Percentiles rank a stretch among this genome's conserved stretches.
Conservation (phyloP, 1,140 invertebrate genomes). For the Bombus confusus region DNA sequence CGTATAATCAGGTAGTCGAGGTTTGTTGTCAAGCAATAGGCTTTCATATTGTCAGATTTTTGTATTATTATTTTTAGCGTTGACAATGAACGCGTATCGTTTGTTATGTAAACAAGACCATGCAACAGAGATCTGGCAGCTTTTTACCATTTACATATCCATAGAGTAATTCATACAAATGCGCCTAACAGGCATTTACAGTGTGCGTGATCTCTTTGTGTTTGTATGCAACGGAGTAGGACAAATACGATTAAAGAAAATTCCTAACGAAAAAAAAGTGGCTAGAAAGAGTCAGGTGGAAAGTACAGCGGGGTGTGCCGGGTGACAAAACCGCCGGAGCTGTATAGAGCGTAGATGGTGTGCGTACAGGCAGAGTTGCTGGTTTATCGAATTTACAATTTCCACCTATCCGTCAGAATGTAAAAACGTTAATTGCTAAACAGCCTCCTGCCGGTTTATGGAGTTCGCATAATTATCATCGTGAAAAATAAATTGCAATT, state of each 20-base stretch:
- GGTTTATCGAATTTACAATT: conserved; percentile 25
- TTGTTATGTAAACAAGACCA: conserved; percentile 29
- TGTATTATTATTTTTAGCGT: no score
- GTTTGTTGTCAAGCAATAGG: neutral
- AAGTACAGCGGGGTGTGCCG: conserved; percentile 42
- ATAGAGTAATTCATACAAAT: neutral
- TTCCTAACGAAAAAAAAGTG: neutral
- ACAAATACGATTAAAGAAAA: neutral
- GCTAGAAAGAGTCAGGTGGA: neutral
- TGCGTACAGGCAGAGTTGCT: conserved; percentile 42
- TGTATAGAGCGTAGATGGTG: neutral
- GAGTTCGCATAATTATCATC: accelerated
- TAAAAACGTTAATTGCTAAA: neutral
- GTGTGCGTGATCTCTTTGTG: no score
- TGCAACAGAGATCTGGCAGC: neutral
- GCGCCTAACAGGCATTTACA: no score
- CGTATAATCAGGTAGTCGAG: neutral
- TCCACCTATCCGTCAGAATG: neutral
- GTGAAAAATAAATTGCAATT: neutral
- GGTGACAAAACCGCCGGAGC: conserved; percentile 37
- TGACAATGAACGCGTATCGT: neutral
- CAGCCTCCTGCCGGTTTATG: neutral
- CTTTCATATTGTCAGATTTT: no score
- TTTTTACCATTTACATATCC: neutral
- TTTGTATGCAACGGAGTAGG: neutral